Conservation (phyloP, 2,797 vertebrate genomes). For the Lates japonicus region DNA sequence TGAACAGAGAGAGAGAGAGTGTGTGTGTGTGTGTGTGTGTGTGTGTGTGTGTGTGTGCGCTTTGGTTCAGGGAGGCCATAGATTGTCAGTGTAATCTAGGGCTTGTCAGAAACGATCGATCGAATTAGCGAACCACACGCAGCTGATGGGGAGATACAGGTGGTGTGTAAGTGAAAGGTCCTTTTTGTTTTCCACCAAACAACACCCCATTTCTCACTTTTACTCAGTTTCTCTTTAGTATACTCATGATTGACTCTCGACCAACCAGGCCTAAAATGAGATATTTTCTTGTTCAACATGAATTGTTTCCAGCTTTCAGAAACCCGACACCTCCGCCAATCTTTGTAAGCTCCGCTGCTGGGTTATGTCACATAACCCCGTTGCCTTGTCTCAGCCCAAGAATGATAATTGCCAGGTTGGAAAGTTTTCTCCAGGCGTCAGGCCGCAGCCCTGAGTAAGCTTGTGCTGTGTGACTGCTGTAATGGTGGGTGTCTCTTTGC, state of each 20-base stretch:
- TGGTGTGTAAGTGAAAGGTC: conserved; percentile 76
- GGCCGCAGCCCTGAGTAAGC: conserved; percentile 87
- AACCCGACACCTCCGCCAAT: conserved; percentile 58
- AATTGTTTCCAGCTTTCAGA: conserved; percentile 49
- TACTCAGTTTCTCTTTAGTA: conserved; percentile 1
- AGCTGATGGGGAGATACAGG: conserved; percentile 73
- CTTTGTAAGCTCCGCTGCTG: conserved; percentile 44
- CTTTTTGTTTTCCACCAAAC: conserved; percentile 57
- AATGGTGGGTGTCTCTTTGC: conserved; percentile 83
- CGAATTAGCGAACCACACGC: conserved; percentile 62
- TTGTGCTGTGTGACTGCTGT: conserved; percentile 85
- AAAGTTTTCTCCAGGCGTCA: conserved; percentile 83
- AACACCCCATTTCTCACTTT: background rate
- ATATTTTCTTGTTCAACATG: conserved; percentile 31
- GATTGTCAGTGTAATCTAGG: conserved; percentile 77
- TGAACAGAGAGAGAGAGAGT: too few relatives aligned
- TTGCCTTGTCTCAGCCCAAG: conserved; percentile 82
- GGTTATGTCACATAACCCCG: conserved; percentile 82
- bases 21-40: conserved; percentile 29
- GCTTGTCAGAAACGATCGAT: conserved; percentile 67
- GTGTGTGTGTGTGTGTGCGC: conserved; percentile 31
- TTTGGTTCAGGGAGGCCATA: conserved; percentile 70
- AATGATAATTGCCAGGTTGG: conserved; percentile 87
- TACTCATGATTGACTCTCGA: background rate
- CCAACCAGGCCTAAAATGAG: conserved; percentile 13